phyloP scores from a whole-genome alignment of 2,797 vertebrate genomes.

The Peromyscus melanophrys region DNA sequence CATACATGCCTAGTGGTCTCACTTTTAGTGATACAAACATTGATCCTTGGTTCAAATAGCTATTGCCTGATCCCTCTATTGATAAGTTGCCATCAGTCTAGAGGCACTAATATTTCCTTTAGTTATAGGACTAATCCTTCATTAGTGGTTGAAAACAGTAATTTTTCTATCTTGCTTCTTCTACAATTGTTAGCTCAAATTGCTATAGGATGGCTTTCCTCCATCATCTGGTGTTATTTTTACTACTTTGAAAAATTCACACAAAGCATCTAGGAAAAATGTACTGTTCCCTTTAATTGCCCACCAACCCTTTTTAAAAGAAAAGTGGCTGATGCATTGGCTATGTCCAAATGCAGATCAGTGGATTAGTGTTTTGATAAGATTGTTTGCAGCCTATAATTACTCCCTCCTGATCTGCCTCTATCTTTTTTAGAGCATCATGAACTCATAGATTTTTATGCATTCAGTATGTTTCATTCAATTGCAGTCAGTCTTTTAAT shows the following conservation, averaged over 20 bases:
- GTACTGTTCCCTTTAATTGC: not conserved
- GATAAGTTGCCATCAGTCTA: not conserved
- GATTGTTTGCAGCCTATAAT: slow-evolving; percentile 5
- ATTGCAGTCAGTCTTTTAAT: slow-evolving; percentile 42
- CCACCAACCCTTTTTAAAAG: not conserved
- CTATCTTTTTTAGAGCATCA: not conserved
- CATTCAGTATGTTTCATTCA: slow-evolving; percentile 14
- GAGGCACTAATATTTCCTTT: slow-evolving; percentile 4
- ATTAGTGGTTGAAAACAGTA: slow-evolving; percentile 41
- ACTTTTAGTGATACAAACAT: slow-evolving; percentile 8
- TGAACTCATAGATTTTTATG: slow-evolving; percentile 31
- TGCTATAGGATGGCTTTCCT: not conserved
- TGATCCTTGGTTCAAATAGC: not conserved
- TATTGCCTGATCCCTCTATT: not conserved
- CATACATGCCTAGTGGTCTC: not conserved
- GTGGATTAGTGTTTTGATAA: not conserved
- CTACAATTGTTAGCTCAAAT: not conserved
- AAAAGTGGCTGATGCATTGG: not conserved
- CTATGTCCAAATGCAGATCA: not conserved
- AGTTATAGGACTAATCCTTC: slow-evolving; percentile 13
- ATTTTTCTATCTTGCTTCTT: slow-evolving; percentile 46
- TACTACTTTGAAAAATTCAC: not conserved
- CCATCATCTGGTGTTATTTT: not conserved
- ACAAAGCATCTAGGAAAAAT: not conserved
- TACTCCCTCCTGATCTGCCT: not conserved